Percentiles rank a stretch among this genome's conserved stretches.
These are phyloP conservation scores for Tanytarsus gracilentus DNA, from an alignment of 2,888 invertebrate genomes.

Conservation along the genomic window DNA sequence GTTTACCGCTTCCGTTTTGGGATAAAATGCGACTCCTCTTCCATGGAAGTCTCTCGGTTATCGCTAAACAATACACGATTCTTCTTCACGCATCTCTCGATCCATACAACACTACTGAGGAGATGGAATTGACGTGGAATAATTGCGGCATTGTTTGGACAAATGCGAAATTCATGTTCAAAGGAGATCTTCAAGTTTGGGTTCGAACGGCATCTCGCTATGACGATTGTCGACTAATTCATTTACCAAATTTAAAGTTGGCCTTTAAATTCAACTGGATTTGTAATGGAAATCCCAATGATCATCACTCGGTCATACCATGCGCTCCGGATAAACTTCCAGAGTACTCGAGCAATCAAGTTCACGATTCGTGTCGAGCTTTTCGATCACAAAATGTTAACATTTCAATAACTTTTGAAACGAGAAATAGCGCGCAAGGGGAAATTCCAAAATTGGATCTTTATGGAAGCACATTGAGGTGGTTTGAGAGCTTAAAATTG, in stretches of 20 bases:
- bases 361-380: constrained; percentile 34
- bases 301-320: constrained; percentile 90
- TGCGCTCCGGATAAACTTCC: constrained; percentile 94
- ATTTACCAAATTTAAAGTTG: constrained; percentile 80
- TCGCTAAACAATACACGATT: constrained; percentile 79
- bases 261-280: constrained; percentile 81
- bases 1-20: constrained; percentile 92
- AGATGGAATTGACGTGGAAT: constrained; percentile 96
- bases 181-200: constrained; percentile 64
- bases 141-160: constrained; percentile 94
- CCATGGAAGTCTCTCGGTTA: constrained; percentile 86
- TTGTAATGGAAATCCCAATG: constrained; percentile 86
- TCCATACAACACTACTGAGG: constrained; percentile 97
- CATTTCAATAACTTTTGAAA: constrained; percentile 68
- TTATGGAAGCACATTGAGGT: constrained; percentile 86
- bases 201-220: constrained; percentile 97
- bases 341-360: constrained; percentile 92
- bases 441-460: constrained; percentile 64
- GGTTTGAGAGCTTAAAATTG: constrained; percentile 92
- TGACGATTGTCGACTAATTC: constrained; percentile 90
- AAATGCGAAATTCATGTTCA: constrained; percentile 81
- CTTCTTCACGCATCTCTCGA: constrained; percentile 91
- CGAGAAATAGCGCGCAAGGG: constrained; percentile 51
- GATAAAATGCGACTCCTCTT: constrained; percentile 87
- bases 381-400: constrained; percentile 64